These are phyloP conservation scores for Basileuterus tristriatus DNA, from an alignment of 2,797 vertebrate genomes.

Conservation along the genomic window DNA sequence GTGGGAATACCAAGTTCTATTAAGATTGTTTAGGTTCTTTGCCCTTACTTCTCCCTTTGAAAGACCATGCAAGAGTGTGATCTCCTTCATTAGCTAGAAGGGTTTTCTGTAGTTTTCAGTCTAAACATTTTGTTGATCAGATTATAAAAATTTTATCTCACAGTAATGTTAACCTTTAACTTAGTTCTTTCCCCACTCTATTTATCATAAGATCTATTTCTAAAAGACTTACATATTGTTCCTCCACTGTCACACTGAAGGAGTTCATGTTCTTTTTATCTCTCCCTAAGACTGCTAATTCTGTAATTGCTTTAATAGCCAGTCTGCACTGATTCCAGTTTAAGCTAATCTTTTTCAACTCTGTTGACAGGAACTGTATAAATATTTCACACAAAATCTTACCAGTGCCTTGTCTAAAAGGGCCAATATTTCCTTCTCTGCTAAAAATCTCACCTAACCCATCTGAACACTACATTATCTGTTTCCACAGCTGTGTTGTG, in stretches of 20 bases:
- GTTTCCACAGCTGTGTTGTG: background rate
- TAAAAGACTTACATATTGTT: background rate
- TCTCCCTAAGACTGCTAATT: slow-evolving; percentile 5
- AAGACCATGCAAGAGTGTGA: background rate
- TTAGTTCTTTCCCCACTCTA: background rate
- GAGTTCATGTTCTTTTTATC: background rate
- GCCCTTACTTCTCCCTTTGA: background rate
- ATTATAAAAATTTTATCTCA: background rate
- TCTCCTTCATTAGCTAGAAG: background rate
- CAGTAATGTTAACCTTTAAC: background rate
- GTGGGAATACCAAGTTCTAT: background rate
- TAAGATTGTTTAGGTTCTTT: background rate
- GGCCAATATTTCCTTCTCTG: background rate
- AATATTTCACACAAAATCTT: slow-evolving; percentile 29
- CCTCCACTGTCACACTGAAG: background rate
- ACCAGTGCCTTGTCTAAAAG: background rate
- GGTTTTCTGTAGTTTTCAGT: background rate
- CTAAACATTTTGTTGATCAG: background rate
- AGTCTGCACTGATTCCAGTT: background rate
- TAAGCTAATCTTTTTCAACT: slow-evolving; percentile 4
- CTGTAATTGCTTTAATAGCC: slow-evolving; percentile 4
- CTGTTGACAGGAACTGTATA: slow-evolving; percentile 2
- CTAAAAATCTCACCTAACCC: slow-evolving; percentile 24
- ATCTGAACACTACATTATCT: background rate
- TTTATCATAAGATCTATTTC: background rate